Evolutionary conservation across 2,888 invertebrate genomes (phyloP).

Genomic region (Drosophila affinis): DNA sequence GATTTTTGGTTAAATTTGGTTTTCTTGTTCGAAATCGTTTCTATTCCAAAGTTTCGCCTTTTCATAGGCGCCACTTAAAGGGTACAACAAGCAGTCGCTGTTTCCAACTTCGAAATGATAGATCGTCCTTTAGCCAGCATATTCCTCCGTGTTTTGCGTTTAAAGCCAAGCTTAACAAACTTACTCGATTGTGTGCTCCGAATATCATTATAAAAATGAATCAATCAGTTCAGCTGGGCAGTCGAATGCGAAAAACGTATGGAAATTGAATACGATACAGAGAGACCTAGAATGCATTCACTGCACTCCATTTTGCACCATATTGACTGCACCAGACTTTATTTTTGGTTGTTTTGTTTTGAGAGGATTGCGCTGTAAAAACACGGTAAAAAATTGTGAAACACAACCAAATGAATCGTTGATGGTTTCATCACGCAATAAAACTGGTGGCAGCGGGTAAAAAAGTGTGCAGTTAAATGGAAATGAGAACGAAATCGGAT

Average conservation of each 20-base stretch:
- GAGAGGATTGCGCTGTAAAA: constrained; percentile 21
- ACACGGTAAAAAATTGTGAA: constrained; percentile 26
- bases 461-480: constrained; percentile 6
- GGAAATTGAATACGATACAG: constrained; percentile 23
- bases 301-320: neutral
- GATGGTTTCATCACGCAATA: constrained; percentile 13
- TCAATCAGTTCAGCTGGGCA: constrained; percentile 9
- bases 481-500: neutral
- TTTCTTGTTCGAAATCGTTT: neutral
- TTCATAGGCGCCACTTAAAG: too few relatives aligned
- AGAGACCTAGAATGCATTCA: neutral
- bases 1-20: neutral
- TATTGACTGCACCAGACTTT: constrained; percentile 29
- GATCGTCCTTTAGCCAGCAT: neutral
- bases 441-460: neutral
- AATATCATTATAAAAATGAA: neutral
- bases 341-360: neutral
- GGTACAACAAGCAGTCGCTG: too few relatives aligned
- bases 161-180: neutral
- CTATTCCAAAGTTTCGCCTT: neutral
- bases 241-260: neutral
- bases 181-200: neutral
- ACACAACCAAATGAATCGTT: constrained; percentile 24
- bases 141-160: too few relatives aligned
- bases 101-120: too few relatives aligned